These are phyloP conservation scores for Sympetrum striolatum DNA, from an alignment of 2,888 invertebrate species.

Conservation along the genomic window DNA sequence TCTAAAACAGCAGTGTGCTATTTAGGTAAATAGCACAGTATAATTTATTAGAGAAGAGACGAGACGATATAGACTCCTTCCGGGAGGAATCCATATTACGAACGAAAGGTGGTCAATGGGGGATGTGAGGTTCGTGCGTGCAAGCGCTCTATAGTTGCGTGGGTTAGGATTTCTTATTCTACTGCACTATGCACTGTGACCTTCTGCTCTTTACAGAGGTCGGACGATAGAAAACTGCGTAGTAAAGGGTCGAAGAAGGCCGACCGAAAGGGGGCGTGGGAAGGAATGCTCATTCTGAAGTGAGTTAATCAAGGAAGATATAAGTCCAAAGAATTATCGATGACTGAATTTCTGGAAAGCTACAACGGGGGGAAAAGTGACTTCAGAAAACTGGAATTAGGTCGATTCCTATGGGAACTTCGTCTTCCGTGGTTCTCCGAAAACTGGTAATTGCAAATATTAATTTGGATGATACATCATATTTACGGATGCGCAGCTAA, in stretches of 20 bases:
- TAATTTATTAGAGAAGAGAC: not conserved
- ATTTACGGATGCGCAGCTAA: no score
- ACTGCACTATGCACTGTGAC: not conserved
- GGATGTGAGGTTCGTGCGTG: not conserved
- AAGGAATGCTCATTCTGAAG: not conserved
- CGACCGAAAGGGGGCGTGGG: not conserved
- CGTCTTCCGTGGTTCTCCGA: no score
- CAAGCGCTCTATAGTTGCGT: not conserved
- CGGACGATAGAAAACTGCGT: not conserved
- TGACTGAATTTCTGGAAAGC: no score
- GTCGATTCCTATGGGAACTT: no score
- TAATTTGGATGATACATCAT: no score
- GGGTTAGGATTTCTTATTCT: not conserved
- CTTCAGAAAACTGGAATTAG: no score
- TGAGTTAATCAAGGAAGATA: not conserved
- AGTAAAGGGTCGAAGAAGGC: not conserved
- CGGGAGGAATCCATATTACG: not conserved
- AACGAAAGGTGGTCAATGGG: not conserved
- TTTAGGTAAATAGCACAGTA: not conserved
- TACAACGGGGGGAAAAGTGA: no score
- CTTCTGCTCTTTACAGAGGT: not conserved
- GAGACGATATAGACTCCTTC: not conserved
- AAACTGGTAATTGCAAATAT: no score
- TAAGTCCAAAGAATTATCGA: not conserved
- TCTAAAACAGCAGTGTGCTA: not conserved